A percentile compares a stretch with the other conserved stretches of the same genome.
Evolutionary conservation across 1,140 invertebrate species (phyloP).

Genomic region (Rhyzopertha dominica): DNA sequence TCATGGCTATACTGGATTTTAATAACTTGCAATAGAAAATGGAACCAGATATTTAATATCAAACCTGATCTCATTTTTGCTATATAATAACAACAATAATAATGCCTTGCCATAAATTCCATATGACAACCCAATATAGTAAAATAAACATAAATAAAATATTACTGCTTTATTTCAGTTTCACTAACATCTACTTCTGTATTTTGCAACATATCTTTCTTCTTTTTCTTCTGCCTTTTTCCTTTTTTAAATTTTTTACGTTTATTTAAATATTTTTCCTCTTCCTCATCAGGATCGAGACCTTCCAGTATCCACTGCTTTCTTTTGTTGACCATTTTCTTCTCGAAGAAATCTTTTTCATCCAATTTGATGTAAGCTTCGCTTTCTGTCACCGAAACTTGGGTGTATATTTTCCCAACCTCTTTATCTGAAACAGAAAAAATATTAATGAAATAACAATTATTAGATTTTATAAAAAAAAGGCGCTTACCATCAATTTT

Average conservation of each 20-base stretch:
- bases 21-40: too few species aligned
- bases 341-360: constrained; percentile 86
- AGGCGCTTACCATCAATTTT: constrained; percentile 70
- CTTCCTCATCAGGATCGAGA: constrained; percentile 72
- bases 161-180: too few species aligned
- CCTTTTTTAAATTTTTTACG: constrained; percentile 47
- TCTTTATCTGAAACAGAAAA: constrained; percentile 62
- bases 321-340: constrained; percentile 78
- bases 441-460: not conserved
- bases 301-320: constrained; percentile 85
- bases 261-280: constrained; percentile 53
- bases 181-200: too few species aligned
- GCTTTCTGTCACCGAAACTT: constrained; percentile 83
- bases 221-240: constrained; percentile 30
- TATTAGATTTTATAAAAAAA: constrained; percentile 1
- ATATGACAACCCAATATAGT: too few species aligned
- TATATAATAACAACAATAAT: too few species aligned
- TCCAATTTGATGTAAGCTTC: constrained; percentile 91
- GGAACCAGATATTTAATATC: too few species aligned
- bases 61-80: too few species aligned
- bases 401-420: constrained; percentile 80
- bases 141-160: too few species aligned
- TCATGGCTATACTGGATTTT: too few species aligned
- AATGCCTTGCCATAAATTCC: too few species aligned
- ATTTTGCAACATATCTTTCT: too few species aligned